Base-by-base conservation (phyloP, 35 echinoderm and acorn worm species). In the Heliocidaris erythrogramma region DNA sequence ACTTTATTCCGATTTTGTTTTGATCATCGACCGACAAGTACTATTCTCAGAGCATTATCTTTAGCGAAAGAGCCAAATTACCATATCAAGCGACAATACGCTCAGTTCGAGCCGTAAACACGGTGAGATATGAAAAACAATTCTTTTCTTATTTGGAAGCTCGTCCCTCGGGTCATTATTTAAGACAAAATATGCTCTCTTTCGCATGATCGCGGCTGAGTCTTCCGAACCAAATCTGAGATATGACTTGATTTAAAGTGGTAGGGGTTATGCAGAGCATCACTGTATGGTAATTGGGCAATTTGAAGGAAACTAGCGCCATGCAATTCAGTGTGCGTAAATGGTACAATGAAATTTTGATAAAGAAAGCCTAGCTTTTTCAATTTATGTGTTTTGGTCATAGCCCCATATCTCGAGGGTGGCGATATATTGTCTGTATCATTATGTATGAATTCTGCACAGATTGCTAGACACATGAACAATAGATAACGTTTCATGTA, bases 231-330 rank as follows among this genome's bases (percentile, higher is more conserved):
- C 17, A 78, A 78, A 78, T 78, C 65, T 78, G 18, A 27, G 65
- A 78, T 78, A 78, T n/a, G 65, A 78, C 18, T 78, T n/a, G 65
- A 78, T 78, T 78, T n/a, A 78, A 78, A 78, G 65, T 78, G 65
- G 27, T n/a, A 27, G 65, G 65, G 65, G 65, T 78, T 78, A 27
- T 18, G 18, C 8, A 24, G 8, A 7, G 65, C 27, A 29, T 78
- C 65, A 78, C 27, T 18, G 18, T 27, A 78, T 78, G 21, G 65
- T 78, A 78, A 78, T 78, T n/a, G 65, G 6, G 18, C 65, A 78
- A 78, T 78, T 78, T n/a, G 65, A 78, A 27, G 65, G 65, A 78
- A 78, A 78, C 65, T 27, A n/a, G 65, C 65, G 21, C 65, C 2
- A 78, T 27, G 17, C 21, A 27, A 78, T n/a, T 78, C 65, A 78